Evolutionary conservation across 2,113 vertebrate species (phyloP).

Genomic region (Hirundichthys speculiger): DNA sequence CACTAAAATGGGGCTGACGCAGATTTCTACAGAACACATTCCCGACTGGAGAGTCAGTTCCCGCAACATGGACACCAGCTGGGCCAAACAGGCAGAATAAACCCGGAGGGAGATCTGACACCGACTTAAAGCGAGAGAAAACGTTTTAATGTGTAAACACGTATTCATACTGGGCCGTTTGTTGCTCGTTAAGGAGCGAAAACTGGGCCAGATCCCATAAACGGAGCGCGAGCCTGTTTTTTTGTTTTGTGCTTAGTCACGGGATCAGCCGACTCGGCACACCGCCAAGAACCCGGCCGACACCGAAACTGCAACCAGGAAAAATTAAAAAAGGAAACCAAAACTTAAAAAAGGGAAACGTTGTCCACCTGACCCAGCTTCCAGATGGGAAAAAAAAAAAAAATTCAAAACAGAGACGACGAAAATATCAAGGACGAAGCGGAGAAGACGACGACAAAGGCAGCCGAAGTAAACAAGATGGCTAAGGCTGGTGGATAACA

Average conservation of each 20-base stretch:
- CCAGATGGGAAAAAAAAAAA: neutral
- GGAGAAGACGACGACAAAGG: conserved; percentile 2
- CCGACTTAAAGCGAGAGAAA: too few relatives aligned
- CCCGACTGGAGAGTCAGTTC: too few relatives aligned
- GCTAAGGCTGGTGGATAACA: rapidly evolving
- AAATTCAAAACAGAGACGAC: rapidly evolving
- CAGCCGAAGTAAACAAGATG: conserved; percentile 1
- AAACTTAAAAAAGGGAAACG: neutral
- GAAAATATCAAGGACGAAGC: neutral
- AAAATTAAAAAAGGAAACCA: conserved; percentile 49
- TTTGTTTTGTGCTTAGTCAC: conserved; percentile 54
- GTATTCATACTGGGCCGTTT: neutral
- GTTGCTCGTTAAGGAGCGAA: neutral
- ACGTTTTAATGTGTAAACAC: too few relatives aligned
- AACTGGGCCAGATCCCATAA: conserved; percentile 9
- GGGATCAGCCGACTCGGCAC: conserved; percentile 29
- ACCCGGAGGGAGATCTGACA: too few relatives aligned
- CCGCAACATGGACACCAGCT: too few relatives aligned
- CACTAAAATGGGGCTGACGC: neutral
- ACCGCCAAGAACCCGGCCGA: neutral
- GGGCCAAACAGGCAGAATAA: too few relatives aligned
- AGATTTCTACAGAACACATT: too few relatives aligned
- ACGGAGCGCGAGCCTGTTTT: neutral
- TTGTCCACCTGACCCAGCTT: too few relatives aligned
- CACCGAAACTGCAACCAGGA: conserved; percentile 17